phyloP scores from a whole-genome alignment of 2,888 invertebrate genomes.

The Epistrophella euchroma region DNA sequence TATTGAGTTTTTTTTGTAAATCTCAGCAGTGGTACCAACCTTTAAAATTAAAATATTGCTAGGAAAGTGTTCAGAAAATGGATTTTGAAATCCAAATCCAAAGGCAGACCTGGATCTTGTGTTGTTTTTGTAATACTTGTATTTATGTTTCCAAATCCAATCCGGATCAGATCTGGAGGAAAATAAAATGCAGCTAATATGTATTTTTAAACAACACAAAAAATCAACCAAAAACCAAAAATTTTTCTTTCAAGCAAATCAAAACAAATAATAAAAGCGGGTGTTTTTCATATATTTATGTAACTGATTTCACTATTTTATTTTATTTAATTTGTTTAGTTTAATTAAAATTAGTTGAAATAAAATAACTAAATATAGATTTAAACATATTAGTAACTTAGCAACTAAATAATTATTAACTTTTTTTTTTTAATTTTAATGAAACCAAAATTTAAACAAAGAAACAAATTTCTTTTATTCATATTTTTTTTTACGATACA shows the following conservation, averaged over 20 bases:
- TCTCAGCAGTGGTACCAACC: no score
- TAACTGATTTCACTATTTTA: conserved; percentile 69
- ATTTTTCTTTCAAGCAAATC: background rate
- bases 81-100: no score
- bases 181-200: no score
- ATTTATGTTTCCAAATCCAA: no score
- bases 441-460: conserved; percentile 62
- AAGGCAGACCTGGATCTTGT: no score
- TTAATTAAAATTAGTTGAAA: conserved; percentile 61
- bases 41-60: no score
- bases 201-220: background rate
- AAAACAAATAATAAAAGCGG: conserved; percentile 37
- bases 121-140: no score
- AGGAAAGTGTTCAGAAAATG: no score
- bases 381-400: conserved; percentile 57
- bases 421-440: conserved; percentile 21
- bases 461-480: conserved; percentile 31
- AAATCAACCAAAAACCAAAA: background rate
- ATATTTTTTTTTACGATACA: conserved; percentile 46
- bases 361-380: conserved; percentile 58
- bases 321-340: conserved; percentile 45
- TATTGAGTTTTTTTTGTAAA: no score
- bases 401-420: conserved; percentile 55
- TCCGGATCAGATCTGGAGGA: no score
- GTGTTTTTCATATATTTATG: conserved; percentile 34